Evolutionary conservation across 2,113 vertebrate species (phyloP).

Genomic region (Catagonus wagneri): DNA sequence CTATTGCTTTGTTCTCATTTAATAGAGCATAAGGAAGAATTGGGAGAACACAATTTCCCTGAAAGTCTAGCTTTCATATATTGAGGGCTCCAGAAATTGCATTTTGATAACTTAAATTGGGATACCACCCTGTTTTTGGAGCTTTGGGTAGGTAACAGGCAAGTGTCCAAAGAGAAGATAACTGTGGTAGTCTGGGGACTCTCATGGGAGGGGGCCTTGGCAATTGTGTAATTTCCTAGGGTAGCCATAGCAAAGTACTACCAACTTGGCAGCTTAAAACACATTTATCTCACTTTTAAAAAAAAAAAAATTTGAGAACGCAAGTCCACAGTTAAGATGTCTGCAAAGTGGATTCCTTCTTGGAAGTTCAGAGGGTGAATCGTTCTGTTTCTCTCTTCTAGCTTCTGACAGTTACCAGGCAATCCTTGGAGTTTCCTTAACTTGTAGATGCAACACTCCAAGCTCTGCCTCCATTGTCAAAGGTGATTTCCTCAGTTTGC

Average conservation of each 20-base stretch:
- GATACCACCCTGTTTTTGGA: background rate
- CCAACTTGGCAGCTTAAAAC: background rate
- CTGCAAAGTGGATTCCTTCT: background rate
- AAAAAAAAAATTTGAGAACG: too few relatives aligned
- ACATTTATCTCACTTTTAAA: too few relatives aligned
- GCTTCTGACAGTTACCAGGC: background rate
- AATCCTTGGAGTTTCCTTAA: background rate
- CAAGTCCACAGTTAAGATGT: background rate
- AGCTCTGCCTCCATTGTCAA: fast-evolving
- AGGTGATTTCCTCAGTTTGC: background rate
- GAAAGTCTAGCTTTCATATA: background rate
- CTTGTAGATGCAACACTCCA: fast-evolving
- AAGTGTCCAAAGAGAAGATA: background rate
- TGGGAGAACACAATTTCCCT: background rate
- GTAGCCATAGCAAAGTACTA: background rate
- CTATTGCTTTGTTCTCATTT: background rate
- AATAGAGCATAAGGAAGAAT: background rate
- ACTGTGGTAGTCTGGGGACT: too few relatives aligned
- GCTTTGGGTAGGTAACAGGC: background rate
- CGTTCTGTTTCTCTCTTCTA: background rate
- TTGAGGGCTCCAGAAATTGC: background rate
- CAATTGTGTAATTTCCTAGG: background rate
- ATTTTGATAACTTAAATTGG: fast-evolving
- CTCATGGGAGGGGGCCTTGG: background rate
- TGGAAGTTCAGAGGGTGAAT: background rate